Evolutionary conservation across 2,797 vertebrate genomes (phyloP), one percentile per base, ranked within the genome.

Genomic region (Phrynocephalus forsythii): DNA sequence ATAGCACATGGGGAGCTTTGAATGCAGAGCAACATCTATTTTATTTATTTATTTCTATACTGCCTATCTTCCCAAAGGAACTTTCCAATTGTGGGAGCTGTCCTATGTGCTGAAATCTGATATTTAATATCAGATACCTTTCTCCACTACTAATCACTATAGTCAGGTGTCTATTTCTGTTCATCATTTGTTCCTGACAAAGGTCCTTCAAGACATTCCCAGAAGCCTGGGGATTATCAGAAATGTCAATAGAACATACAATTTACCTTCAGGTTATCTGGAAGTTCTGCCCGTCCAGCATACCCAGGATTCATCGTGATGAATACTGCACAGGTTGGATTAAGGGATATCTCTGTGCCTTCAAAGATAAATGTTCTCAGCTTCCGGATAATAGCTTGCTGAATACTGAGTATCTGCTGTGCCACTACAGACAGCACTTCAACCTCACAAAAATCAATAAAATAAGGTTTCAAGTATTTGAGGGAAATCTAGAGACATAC

Each of bases 231-330:
- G 33, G 15, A 6, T 71, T 28, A 16, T 73, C n/a, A 66, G 5
- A n/a, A 82, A 82, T 73, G 16, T 38, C 71, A 81, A 1, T 68
- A 50, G 28, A 88, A 88, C 50, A 16, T 4, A 79, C 84, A 44
- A 86, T 86, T 95, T 95, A 99, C 98, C 97, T 99, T 99, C 72
- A 99, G 96, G 92, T 99, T 99, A 95, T 99, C 98, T 1, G 98
- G 99, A 56, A 99, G 95, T 89, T 99, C 99, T 0, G 98, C 97
- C 78, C 98, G 96, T 79, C 98, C 98, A 18, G 98, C 98, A 11
- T 99, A 99, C 15, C 98, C 98, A 24, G 99, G 98, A 92, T 99
- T 99, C 98, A 99, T 99, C 0, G 98, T 99, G 96, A 99, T 99
- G 88, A 99, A 99, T 77, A 99, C 98, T 13, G 97, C 97, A 86